Percentiles rank a stretch among this genome's conserved stretches.
These are phyloP conservation scores for Eupithecia centaureata DNA, from an alignment of 2,888 invertebrate species.

Conservation along the genomic window DNA sequence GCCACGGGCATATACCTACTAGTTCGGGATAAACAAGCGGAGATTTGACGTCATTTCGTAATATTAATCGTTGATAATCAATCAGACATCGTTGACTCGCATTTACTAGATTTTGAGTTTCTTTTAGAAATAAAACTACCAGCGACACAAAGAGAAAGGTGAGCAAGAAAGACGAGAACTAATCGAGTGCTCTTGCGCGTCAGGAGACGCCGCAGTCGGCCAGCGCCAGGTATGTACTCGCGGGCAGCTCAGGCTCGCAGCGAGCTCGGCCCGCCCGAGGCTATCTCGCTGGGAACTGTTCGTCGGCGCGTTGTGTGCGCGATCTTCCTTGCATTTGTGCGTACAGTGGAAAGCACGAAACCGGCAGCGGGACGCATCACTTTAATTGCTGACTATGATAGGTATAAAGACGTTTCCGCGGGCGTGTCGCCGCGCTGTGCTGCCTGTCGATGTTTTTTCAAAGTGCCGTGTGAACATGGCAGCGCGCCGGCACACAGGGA, in stretches of 20 bases:
- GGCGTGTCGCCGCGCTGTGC: slow-evolving; percentile 27
- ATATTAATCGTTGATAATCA: too few species aligned
- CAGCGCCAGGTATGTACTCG: too few species aligned
- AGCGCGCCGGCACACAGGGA: not conserved
- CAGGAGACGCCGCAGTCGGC: too few species aligned
- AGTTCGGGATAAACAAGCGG: too few species aligned
- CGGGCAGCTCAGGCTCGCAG: too few species aligned
- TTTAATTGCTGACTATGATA: slow-evolving; percentile 51
- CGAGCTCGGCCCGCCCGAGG: too few species aligned
- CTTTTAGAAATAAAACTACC: too few species aligned
- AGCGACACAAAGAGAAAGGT: slow-evolving; percentile 17
- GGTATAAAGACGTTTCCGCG: slow-evolving; percentile 48
- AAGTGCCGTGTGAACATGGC: slow-evolving; percentile 5
- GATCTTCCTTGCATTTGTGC: slow-evolving; percentile 46
- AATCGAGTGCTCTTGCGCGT: too few species aligned
- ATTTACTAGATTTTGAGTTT: too few species aligned
- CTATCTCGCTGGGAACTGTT: slow-evolving; percentile 55
- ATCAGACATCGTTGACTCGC: too few species aligned
- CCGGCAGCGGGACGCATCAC: slow-evolving; percentile 48
- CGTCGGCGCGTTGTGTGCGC: slow-evolving; percentile 49
- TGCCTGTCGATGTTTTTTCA: slow-evolving; percentile 28
- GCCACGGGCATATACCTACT: too few species aligned
- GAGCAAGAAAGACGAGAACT: slow-evolving; percentile 29
- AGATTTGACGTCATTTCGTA: too few species aligned
- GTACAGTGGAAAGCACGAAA: slow-evolving; percentile 46